Evolutionary conservation across 2,113 vertebrate genomes (phyloP).

Genomic region (Galeopterus variegatus): DNA sequence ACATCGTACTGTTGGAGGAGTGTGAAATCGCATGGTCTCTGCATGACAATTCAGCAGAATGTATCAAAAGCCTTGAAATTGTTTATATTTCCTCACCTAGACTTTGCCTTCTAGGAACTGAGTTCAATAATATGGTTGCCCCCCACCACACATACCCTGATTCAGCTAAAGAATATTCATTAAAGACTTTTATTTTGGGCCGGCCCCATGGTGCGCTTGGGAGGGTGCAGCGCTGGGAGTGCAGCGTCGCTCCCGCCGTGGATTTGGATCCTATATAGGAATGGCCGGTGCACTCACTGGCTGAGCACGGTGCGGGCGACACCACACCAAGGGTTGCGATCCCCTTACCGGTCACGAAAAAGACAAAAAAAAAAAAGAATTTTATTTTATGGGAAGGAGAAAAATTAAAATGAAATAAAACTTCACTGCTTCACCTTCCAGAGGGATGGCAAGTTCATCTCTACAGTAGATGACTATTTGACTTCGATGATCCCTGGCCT

Average conservation of each 20-base stretch:
- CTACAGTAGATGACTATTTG: background rate
- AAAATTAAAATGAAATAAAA: conserved; percentile 16
- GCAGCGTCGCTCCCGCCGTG: too few species aligned
- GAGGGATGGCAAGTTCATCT: background rate
- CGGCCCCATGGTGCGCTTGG: too few species aligned
- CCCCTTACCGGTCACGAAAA: too few species aligned
- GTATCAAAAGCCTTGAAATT: background rate
- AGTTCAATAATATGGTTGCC: background rate
- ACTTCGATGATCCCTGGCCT: background rate
- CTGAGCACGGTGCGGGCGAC: too few species aligned
- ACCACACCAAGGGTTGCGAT: too few species aligned
- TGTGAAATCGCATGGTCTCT: too few species aligned
- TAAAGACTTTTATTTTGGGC: background rate
- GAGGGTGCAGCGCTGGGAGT: too few species aligned
- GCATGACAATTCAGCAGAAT: background rate
- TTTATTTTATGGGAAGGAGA: conserved; percentile 28
- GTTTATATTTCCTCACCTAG: background rate
- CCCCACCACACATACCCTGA: background rate
- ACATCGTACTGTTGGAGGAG: fast-evolving
- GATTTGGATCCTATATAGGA: too few species aligned
- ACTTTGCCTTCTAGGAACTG: background rate
- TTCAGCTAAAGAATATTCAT: background rate
- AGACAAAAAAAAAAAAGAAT: too few species aligned
- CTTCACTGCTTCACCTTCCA: background rate
- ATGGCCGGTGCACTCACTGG: too few species aligned